These are phyloP conservation scores for Coecobrya sp. DNA, from an alignment of 2,888 invertebrate genomes.

Conservation along the genomic window DNA sequence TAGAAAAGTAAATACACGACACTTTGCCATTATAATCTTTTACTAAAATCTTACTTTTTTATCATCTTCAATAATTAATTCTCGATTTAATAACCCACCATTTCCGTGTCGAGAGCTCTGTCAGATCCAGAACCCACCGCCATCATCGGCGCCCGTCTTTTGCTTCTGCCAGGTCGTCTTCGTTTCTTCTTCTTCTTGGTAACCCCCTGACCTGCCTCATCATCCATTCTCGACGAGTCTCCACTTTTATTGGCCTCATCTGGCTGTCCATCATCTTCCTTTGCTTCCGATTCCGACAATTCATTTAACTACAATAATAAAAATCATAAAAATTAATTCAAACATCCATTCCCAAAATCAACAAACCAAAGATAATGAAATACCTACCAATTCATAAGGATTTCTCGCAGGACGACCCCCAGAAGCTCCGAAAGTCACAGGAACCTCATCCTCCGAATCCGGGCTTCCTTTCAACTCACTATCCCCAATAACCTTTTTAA, in stretches of 20 bases:
- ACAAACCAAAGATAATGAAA: too few relatives aligned
- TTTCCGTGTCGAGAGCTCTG: conserved; percentile 77
- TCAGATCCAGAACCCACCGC: conserved; percentile 64
- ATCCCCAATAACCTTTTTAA: conserved; percentile 84
- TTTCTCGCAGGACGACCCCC: conserved; percentile 87
- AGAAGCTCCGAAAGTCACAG: conserved; percentile 79
- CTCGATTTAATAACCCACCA: conserved; percentile 51
- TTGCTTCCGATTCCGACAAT: conserved; percentile 91
- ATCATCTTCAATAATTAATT: background rate
- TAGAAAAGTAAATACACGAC: conserved; percentile 85
- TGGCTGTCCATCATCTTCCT: conserved; percentile 90
- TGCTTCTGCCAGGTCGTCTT: conserved; percentile 87
- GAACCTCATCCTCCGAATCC: conserved; percentile 86
- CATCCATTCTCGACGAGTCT: conserved; percentile 83
- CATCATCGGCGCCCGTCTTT: conserved; percentile 56
- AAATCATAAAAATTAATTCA: too few relatives aligned
- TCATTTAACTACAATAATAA: conserved; percentile 90
- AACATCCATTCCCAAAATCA: too few relatives aligned
- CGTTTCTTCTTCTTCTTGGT: conserved; percentile 91
- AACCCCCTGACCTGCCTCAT: conserved; percentile 84
- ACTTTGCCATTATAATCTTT: too few relatives aligned
- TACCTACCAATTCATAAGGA: conserved; percentile 92
- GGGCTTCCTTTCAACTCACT: conserved; percentile 83
- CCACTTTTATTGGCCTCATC: conserved; percentile 85
- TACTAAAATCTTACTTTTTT: too few relatives aligned